phyloP scores from a whole-genome alignment of 37 sponge, comb jelly and placozoan species.

The Ianthella basta region DNA sequence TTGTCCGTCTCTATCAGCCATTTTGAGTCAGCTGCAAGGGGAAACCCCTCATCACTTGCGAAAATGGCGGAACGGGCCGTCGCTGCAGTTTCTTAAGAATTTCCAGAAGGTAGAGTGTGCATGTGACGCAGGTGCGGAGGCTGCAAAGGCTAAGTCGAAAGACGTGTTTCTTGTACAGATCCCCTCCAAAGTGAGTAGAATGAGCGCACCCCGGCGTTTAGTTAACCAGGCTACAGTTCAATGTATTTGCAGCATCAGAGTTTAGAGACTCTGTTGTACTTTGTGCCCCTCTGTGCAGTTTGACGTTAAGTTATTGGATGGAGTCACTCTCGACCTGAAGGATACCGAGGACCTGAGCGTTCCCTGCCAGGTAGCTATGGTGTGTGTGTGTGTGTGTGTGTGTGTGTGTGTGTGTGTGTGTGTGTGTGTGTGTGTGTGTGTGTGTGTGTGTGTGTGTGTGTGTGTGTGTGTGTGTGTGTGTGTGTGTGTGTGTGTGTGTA shows the following conservation, averaged over 20 bases:
- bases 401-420: constrained; percentile 39
- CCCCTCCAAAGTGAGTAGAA: background rate
- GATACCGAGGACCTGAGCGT: background rate
- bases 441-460: constrained; percentile 37
- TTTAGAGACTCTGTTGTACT: too few species aligned
- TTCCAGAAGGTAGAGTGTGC: background rate
- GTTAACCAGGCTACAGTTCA: too few species aligned
- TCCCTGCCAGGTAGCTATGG: background rate
- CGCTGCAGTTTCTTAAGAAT: background rate
- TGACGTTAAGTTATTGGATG: constrained; percentile 12
- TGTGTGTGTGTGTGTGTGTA: too few species aligned
- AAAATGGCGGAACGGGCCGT: background rate
- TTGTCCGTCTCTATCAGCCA: background rate
- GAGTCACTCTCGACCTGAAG: background rate
- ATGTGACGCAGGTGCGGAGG: background rate
- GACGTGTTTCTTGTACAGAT: constrained; percentile 4
- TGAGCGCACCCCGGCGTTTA: too few species aligned
- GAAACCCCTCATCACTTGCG: background rate
- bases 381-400: too few species aligned
- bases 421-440: constrained; percentile 39
- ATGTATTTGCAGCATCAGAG: too few species aligned
- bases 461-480: constrained; percentile 30
- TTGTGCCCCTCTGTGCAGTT: background rate
- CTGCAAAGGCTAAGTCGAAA: background rate
- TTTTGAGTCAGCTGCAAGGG: background rate